These are phyloP conservation scores for Hirtodrosophila alboralis DNA, from an alignment of 2,888 invertebrate species.

Conservation along the genomic window DNA sequence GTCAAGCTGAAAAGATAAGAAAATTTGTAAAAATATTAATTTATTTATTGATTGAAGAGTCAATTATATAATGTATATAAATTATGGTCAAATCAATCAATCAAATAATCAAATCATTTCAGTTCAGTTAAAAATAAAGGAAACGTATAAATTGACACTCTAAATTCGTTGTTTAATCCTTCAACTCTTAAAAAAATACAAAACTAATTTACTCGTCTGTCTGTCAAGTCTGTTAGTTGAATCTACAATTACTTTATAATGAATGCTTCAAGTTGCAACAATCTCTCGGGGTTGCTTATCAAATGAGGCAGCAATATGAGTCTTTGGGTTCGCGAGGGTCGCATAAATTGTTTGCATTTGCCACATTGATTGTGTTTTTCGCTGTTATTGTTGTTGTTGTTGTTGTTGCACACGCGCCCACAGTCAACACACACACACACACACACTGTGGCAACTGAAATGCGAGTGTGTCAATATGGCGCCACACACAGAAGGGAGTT, in stretches of 20 bases:
- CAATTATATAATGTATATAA: too few relatives aligned
- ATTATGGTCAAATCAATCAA: too few relatives aligned
- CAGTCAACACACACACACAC: slow-evolving; percentile 54
- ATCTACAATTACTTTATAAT: slow-evolving; percentile 46
- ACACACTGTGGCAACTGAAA: slow-evolving; percentile 1
- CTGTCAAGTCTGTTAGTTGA: slow-evolving; percentile 15
- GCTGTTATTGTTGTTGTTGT: slow-evolving; percentile 12
- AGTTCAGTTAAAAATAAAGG: too few relatives aligned
- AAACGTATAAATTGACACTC: too few relatives aligned
- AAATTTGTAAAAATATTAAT: too few relatives aligned
- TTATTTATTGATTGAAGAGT: too few relatives aligned
- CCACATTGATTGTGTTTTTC: slow-evolving; percentile 67
- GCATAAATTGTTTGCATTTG: slow-evolving; percentile 75
- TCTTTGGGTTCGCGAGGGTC: slow-evolving; percentile 63
- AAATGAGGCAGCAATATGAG: slow-evolving; percentile 29
- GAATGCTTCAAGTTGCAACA: slow-evolving; percentile 28
- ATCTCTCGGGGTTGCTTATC: slow-evolving; percentile 33
- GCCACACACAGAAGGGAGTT: slow-evolving; percentile 32
- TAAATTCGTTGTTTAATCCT: too few relatives aligned
- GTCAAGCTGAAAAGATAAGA: too few relatives aligned
- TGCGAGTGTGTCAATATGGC: slow-evolving; percentile 43
- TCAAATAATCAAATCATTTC: too few relatives aligned
- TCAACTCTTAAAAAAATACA: too few relatives aligned
- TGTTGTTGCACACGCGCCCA: slow-evolving; percentile 64
- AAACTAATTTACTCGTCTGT: slow-evolving; percentile 20